Percentiles rank a stretch among this genome's conserved stretches.
These are phyloP conservation scores for Gymnogyps californianus DNA, from an alignment of 2,113 vertebrate genomes.

Conservation along the genomic window DNA sequence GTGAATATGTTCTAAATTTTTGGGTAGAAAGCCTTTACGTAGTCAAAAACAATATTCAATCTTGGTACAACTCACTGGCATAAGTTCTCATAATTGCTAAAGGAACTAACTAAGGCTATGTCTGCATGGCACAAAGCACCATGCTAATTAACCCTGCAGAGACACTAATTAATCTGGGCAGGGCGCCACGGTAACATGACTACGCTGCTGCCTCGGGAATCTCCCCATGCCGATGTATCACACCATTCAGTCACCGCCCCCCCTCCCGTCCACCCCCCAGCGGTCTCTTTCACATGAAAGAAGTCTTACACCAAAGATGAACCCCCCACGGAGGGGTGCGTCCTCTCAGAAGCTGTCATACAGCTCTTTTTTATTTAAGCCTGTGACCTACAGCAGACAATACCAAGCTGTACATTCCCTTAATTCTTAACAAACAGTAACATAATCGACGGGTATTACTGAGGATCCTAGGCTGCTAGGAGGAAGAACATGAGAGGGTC, in stretches of 20 bases:
- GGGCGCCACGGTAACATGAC: background rate
- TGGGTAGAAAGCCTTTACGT: background rate
- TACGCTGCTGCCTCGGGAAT: background rate
- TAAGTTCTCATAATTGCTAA: background rate
- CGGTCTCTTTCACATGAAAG: background rate
- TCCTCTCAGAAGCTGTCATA: background rate
- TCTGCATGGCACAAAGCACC: background rate
- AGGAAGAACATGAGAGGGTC: fast-evolving
- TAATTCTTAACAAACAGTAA: background rate
- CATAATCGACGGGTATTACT: fast-evolving
- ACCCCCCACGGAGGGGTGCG: fast-evolving
- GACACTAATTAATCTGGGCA: slow-evolving; percentile 10
- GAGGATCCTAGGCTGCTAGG: background rate
- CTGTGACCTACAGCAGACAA: background rate
- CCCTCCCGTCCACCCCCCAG: too few species aligned
- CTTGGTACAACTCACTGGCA: background rate
- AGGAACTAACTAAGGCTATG: background rate
- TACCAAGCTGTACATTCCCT: background rate
- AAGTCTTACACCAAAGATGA: background rate
- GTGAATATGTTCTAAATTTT: background rate
- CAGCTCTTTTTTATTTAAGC: background rate
- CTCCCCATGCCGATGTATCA: background rate
- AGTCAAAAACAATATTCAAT: background rate
- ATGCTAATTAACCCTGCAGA: slow-evolving; percentile 8
- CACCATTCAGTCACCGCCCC: background rate